Percentiles rank a stretch among this genome's conserved stretches.
phyloP scores from a whole-genome alignment of 2,113 vertebrate genomes.

The Paramormyrops kingsleyae region DNA sequence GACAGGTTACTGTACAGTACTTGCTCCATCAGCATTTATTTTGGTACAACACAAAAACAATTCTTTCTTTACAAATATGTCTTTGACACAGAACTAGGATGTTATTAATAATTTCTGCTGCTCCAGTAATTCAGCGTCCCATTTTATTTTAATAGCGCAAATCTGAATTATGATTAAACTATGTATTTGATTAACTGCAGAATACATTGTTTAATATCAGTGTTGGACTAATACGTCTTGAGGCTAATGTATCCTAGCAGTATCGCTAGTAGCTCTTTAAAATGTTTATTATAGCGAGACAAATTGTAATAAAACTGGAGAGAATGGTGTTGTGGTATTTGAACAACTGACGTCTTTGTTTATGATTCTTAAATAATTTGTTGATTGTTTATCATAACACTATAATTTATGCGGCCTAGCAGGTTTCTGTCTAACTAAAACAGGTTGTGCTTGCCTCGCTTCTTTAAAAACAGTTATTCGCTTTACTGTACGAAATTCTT shows the following conservation, averaged over 20 bases:
- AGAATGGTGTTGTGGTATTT: background rate
- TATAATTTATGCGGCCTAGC: conserved; percentile 2
- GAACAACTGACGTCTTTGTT: background rate
- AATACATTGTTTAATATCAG: background rate
- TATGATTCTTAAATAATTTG: background rate
- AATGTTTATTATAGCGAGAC: background rate
- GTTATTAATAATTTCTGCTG: background rate
- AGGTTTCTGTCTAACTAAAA: background rate
- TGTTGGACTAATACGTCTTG: background rate
- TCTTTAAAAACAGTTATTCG: background rate
- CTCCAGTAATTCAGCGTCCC: background rate
- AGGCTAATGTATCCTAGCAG: background rate
- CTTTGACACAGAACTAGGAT: background rate
- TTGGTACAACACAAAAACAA: background rate
- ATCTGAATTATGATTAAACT: background rate
- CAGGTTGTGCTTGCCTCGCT: background rate
- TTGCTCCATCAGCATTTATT: background rate
- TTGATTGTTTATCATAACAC: background rate
- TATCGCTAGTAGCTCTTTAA: background rate
- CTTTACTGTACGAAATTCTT: background rate
- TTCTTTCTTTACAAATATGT: background rate
- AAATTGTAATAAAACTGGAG: background rate
- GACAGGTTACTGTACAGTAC: background rate
- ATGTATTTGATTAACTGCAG: background rate
- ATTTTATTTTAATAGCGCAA: background rate